These are phyloP conservation scores for Eledone cirrhosa DNA, from an alignment of 2,888 invertebrate species.

Conservation along the genomic window DNA sequence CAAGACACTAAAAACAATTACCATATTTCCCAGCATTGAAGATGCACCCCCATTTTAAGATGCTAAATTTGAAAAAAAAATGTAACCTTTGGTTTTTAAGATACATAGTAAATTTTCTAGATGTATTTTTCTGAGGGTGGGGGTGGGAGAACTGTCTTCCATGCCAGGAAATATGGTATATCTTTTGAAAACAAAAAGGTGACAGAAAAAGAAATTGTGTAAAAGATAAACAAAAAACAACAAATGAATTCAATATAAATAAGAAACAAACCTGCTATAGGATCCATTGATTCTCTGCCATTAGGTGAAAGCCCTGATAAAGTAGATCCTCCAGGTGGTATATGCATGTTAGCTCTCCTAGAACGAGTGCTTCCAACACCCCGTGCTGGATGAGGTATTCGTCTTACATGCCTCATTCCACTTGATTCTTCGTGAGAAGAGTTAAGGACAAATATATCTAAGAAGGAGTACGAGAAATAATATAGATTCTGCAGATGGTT, in stretches of 20 bases:
- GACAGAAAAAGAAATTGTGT: not conserved
- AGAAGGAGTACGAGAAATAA: no score
- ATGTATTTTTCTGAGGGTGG: no score
- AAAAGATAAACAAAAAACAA: not conserved
- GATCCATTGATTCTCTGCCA: conserved; percentile 92
- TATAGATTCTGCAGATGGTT: no score
- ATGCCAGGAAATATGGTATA: no score
- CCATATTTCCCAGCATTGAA: no score
- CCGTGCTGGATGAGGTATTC: conserved; percentile 83
- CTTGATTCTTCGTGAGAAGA: conserved; percentile 84
- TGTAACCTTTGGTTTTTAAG: no score
- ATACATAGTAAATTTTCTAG: no score
- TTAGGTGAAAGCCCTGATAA: conserved; percentile 87
- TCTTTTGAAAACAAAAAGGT: not conserved
- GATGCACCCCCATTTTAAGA: no score
- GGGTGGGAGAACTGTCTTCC: no score
- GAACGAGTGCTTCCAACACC: conserved; percentile 78
- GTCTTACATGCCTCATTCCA: conserved; percentile 73
- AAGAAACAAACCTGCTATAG: conserved; percentile 76
- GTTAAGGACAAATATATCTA: conserved; percentile 36
- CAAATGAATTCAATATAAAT: not conserved
- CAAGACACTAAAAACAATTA: no score
- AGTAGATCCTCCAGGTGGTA: conserved; percentile 80
- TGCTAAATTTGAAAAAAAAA: no score
- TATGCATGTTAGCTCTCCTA: conserved; percentile 93